Base-by-base conservation (phyloP, 2,113 vertebrate species). In the Oreotragus oreotragus region DNA sequence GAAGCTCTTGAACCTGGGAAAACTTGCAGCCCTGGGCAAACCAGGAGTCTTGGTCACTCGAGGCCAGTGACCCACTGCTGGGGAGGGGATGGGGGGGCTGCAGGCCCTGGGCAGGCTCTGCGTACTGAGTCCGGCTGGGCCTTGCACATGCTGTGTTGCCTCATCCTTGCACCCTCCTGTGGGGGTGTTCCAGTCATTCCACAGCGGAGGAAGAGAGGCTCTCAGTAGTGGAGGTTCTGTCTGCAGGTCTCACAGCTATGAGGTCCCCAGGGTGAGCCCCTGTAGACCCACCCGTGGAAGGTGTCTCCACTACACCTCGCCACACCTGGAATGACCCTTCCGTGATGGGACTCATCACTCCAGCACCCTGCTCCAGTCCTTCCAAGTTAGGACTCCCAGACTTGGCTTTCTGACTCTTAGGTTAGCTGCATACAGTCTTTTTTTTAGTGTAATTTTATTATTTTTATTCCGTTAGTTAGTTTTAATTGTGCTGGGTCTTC, bases 101-200 rank as follows among this genome's bases (percentile, higher is more conserved):
- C 30, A 39, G 94, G 70, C 80, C 23, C 76, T 51, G 64, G 57
- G 30, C 2, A 11, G 51, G 36, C 39, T 33, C n/a, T 0, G 0
- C 10, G 5, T 12, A n/a, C 83, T 77, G 10, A 33, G 39, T 36
- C 53, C 23, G 1, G 60, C 73, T 76, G 60, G 73, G 27, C 73
- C 39, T 53, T 55, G 16, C 7, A 19, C 0, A 0, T 4, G 43
- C 28, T 43, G 2, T 16, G n/a, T 39, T 27, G 8, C 76, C 60
- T 90, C 45, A 2, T 47, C n/a, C n/a, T 81, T 45, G 4, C 9
- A 49, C 39, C 47, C 30, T 79, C 58, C 21, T 83, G 77, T 13
- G 0, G 13, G 60, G 33, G 49, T 60, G 45, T 73, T 19, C 53
- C 5, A 2, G 33, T 6, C 47, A 2, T 51, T 60, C 43, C 23